Evolutionary conservation across 1,140 invertebrate genomes (phyloP), one percentile per base, ranked within the genome.

Genomic region (Mycetomoellerius zeteki): DNA sequence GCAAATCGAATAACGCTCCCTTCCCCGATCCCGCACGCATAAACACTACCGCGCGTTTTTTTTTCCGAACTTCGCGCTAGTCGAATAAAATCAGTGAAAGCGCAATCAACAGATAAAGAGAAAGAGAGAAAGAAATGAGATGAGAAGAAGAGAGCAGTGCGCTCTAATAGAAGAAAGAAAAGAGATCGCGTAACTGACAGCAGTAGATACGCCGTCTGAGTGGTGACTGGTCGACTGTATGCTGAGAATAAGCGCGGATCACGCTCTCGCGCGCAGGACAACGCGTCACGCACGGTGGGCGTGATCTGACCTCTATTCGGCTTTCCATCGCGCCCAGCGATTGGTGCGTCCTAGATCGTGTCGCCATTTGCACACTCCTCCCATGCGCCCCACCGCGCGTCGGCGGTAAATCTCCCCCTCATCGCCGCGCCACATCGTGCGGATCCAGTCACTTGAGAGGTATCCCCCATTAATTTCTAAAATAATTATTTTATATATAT

Each of bases 401-500:
- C 50, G 24, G 2, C 50, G n/a, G 62, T 52, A 64, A 78, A 80
- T 64, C 50, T 37, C 65, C 30, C 52, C 33, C 21, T 43, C 16
- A 12, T 47, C 58, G 24, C 43, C 27, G 43, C 62, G 65, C 16
- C 52, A 19, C 80, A 30, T 65, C 80, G 52, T 77, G 75, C 82
- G 67, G 67, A 76, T 80, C 43, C 76, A 75, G 77, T 71, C 27
- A 84, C 58, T 56, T 86, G 84, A 80, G 89, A 88, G 89, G 92
- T 69, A 69, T 69, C 7, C 54, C 91, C 80, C 93, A 94, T 94
- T 94, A 93, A 94, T 94, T 94, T 93, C 88, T 92, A 93, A 93
- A 93, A 91, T 92, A 92, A 93, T 94, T 94, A 94, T 94, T 94
- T 92, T 92, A 78, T 65, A 69, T 69, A 69, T 37, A 21, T 37